Evolutionary conservation across 2,888 invertebrate genomes (phyloP).

Genomic region (Agrenia bidenticulata): DNA sequence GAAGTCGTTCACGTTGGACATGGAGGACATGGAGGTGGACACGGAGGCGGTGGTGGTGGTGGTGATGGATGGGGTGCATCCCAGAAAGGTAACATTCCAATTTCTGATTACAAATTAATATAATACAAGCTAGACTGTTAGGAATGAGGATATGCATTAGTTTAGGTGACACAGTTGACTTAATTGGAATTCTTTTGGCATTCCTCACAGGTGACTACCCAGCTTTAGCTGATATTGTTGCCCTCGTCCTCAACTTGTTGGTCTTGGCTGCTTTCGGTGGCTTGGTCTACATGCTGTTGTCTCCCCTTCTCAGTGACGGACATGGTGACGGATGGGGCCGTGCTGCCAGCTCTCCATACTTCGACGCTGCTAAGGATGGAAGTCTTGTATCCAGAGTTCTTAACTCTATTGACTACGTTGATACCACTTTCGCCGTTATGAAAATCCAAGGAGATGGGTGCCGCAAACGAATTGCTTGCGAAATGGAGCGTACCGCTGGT

Average conservation of each 20-base stretch:
- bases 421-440: constrained; percentile 53
- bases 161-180: background rate
- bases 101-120: no score
- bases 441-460: constrained; percentile 53
- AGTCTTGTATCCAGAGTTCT: constrained; percentile 53
- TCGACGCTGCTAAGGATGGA: constrained; percentile 53
- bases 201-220: constrained; percentile 51
- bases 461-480: constrained; percentile 53
- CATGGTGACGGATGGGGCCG: constrained; percentile 53
- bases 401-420: constrained; percentile 54
- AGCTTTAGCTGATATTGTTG: constrained; percentile 53
- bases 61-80: constrained; percentile 23
- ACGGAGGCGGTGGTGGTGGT: constrained; percentile 18
- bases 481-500: constrained; percentile 53
- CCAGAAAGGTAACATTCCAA: constrained; percentile 4
- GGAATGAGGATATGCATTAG: no score
- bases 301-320: constrained; percentile 53
- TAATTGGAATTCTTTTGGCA: no score
- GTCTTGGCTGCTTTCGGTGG: constrained; percentile 53
- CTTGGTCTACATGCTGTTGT: constrained; percentile 52
- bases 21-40: constrained; percentile 24
- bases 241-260: constrained; percentile 53
- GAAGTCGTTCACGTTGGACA: constrained; percentile 43
- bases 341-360: constrained; percentile 52
- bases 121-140: no score